Percentiles rank a stretch among this genome's conserved stretches.
phyloP scores from a whole-genome alignment of 2,797 vertebrate species.

The Eleutherodactylus coqui region DNA sequence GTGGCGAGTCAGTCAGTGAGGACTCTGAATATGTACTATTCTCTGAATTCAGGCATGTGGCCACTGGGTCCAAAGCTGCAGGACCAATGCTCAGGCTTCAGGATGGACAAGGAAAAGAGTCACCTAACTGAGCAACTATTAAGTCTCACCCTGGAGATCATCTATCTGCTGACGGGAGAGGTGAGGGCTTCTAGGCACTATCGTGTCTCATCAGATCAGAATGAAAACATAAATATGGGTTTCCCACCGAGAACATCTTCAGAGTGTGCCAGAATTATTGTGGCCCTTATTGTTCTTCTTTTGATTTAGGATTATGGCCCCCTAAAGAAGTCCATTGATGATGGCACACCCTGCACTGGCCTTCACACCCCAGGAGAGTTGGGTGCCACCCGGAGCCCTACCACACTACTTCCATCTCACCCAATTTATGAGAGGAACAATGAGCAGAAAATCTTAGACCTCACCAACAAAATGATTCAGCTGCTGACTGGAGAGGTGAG shows the following conservation, averaged over 20 bases:
- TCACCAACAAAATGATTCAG: constrained; percentile 2
- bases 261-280: background rate
- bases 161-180: constrained; percentile 40
- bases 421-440: background rate
- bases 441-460: constrained; percentile 6
- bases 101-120: constrained; percentile 16
- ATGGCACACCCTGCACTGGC: background rate
- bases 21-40: background rate
- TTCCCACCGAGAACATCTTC: background rate
- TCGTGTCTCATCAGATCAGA: background rate
- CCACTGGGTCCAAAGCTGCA: background rate
- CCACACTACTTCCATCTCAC: background rate
- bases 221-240: background rate
- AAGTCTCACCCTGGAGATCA: constrained; percentile 32
- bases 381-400: background rate
- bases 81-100: background rate
- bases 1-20: too few species aligned
- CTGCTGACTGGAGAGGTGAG: constrained; percentile 32
- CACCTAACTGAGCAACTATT: constrained; percentile 17
- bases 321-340: background rate
- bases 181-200: background rate
- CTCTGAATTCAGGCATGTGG: background rate
- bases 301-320: constrained; percentile 13
- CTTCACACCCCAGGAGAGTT: background rate
- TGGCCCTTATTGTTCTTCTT: background rate